A percentile compares a stretch with the other conserved stretches of the same genome.
phyloP scores from a whole-genome alignment of 2,113 vertebrate genomes.

The Cheilinus undulatus region DNA sequence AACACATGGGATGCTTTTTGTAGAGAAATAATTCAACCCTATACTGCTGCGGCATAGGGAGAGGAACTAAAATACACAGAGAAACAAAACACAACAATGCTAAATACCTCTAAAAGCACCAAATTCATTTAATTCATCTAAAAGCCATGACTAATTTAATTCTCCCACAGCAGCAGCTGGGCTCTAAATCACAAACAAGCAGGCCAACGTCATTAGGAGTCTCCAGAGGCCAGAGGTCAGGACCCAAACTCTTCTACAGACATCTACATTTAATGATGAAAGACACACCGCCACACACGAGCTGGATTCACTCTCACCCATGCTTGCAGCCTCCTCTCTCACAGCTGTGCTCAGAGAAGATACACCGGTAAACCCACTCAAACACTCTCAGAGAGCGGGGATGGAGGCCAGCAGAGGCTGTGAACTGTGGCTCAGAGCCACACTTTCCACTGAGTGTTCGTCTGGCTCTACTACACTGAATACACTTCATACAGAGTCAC shows the following conservation, averaged over 20 bases:
- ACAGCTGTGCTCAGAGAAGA: neutral
- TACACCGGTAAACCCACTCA: neutral
- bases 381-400: neutral
- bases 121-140: neutral
- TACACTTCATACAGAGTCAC: neutral
- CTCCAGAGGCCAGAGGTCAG: constrained; percentile 34
- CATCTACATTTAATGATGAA: neutral
- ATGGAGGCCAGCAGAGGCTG: constrained; percentile 4
- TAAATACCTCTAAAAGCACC: too few relatives aligned
- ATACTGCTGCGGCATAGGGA: neutral
- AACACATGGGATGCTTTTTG: too few relatives aligned
- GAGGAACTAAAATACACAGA: neutral
- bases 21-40: neutral
- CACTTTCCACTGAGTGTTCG: constrained; percentile 11
- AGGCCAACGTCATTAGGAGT: too few relatives aligned
- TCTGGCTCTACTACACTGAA: constrained; percentile 3
- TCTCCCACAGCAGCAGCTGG: neutral
- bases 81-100: neutral
- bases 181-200: neutral
- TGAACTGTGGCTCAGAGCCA: constrained; percentile 22
- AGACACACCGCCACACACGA: neutral
- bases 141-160: neutral
- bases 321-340: neutral
- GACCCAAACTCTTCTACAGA: neutral
- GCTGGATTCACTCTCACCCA: neutral